A percentile compares a stretch with the other conserved stretches of the same genome.
These are phyloP conservation scores for Contarinia nasturtii DNA, from an alignment of 1,140 invertebrate genomes.

Conservation along the genomic window DNA sequence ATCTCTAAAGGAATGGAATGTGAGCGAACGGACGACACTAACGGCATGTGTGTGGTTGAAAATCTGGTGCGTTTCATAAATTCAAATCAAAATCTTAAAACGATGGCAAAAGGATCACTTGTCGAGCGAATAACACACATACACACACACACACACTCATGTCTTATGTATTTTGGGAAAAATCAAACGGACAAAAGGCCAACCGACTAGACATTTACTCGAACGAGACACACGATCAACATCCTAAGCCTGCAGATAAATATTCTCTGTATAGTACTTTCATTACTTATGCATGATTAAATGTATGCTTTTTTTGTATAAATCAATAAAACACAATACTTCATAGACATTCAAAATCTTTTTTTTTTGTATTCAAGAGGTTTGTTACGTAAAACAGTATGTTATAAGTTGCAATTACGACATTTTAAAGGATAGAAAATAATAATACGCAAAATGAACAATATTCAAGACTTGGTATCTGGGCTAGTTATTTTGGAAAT, in stretches of 20 bases:
- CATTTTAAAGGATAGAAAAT: background rate
- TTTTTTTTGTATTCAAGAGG: background rate
- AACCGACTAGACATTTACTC: conserved; percentile 5
- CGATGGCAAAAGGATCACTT: no score
- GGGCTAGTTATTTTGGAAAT: background rate
- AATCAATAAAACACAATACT: background rate
- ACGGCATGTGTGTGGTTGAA: no score
- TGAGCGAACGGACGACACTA: no score
- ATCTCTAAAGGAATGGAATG: no score
- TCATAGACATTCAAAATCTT: conserved; percentile 1
- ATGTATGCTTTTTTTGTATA: background rate
- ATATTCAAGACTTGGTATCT: background rate
- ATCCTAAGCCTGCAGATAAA: background rate
- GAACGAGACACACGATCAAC: background rate
- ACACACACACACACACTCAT: no score
- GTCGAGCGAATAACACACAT: no score
- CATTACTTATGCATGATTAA: background rate
- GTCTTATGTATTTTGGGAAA: no score
- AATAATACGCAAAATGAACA: background rate
- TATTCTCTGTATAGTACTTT: background rate
- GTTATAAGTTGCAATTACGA: background rate
- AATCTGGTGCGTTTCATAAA: no score
- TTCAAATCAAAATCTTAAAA: no score
- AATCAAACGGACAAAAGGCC: conserved; percentile 5
- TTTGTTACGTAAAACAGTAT: conserved; percentile 2